A percentile compares a stretch with the other conserved stretches of the same genome.
Evolutionary conservation across 2,797 vertebrate genomes (phyloP).

Genomic region (Natrix natrix): DNA sequence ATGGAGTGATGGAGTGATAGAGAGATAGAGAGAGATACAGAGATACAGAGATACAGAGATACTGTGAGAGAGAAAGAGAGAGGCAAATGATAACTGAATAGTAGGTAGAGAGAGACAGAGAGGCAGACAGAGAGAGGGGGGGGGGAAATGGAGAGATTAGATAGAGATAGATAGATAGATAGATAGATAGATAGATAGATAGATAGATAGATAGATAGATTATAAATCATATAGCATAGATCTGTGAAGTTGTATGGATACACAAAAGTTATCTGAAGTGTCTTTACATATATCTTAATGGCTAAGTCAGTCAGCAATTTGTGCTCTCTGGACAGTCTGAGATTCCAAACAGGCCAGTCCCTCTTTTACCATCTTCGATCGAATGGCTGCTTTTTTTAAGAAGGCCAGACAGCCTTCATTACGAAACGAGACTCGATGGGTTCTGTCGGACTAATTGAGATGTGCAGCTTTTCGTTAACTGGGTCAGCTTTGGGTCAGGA

Average conservation of each 20-base stretch:
- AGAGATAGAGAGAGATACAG: too few relatives aligned
- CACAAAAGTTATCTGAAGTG: background rate
- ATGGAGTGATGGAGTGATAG: too few relatives aligned
- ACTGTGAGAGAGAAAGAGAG: too few relatives aligned
- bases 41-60: too few relatives aligned
- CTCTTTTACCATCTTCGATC: constrained; percentile 5
- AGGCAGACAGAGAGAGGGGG: too few relatives aligned
- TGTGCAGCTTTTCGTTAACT: constrained; percentile 65
- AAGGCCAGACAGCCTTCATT: constrained; percentile 41
- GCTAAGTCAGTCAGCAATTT: background rate
- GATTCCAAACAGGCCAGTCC: background rate
- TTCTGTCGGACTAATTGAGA: constrained; percentile 69
- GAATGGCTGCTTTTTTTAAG: background rate
- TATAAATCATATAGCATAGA: background rate
- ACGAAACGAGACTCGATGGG: constrained; percentile 45
- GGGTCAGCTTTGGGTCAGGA: constrained; percentile 57
- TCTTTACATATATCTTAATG: background rate
- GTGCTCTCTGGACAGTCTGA: background rate
- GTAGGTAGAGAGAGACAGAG: too few relatives aligned
- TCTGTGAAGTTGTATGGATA: background rate
- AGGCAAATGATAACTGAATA: too few relatives aligned
- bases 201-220: background rate
- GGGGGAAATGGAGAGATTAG: too few relatives aligned
- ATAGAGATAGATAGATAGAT: too few relatives aligned
- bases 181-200: background rate